Evolutionary conservation across 2,113 vertebrate genomes (phyloP), one percentile per base, ranked within the genome.

Genomic region (Thalassarche chlororhynchos): DNA sequence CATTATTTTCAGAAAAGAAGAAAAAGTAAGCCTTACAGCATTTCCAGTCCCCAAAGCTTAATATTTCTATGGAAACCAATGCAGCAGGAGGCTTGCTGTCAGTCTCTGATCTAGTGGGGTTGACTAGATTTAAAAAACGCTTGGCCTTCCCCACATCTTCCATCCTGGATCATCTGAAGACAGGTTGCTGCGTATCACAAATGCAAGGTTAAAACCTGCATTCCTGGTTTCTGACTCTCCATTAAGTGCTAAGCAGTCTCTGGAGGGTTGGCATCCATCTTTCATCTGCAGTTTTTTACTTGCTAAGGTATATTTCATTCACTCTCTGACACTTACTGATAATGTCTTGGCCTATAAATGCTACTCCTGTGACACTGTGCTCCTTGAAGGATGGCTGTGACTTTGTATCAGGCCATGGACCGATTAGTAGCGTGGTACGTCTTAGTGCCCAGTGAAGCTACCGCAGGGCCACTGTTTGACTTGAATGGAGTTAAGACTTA

Each of bases 61-160:
- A 42, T 91, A 97, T 97, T 97, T 97, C 94, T 96, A 77, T 97
- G 95, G 97, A 97, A 98, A 90, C 95, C 71, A 91, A 29, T 87
- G 71, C 82, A 86, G 62, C 89, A 71, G 58, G 60, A 92, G 51
- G 68, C 55, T 94, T 91, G 82, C 82, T 94, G 87, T 96, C 87
- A 84, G 51, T 90, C 47, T 96, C 93, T 97, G 75, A 81, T 94
- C 71, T 86, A 40, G 55, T 86, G 87, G 82, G 58, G 49, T 51
- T 97, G 84, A 74, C 46, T 86, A 89, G 81, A 80, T 89, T 90
- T 90, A 29, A 71, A 89, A 90, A 84, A 74, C 94, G 40, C 65
- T 93, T 90, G 80, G 60, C 88, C 89, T 93, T 94, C 61, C 60
- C 26, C 21, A 65, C 42, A 36, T 74, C 76, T 81, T 95, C 82